Conservation (phyloP, 2,113 vertebrate species). For the Nannospalax galili region DNA sequence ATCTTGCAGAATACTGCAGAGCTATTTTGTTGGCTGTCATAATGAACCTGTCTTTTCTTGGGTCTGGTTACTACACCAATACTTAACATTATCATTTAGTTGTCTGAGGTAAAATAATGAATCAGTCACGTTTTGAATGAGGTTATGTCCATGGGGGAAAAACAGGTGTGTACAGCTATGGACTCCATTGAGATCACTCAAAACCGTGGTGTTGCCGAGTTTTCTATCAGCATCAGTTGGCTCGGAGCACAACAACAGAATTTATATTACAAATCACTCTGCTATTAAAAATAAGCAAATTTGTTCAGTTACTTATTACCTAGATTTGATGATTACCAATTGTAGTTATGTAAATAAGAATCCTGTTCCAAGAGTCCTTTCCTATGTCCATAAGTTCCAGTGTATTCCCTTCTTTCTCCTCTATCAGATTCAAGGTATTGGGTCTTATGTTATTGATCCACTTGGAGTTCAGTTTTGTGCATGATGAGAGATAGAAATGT, state of each 20-base stretch:
- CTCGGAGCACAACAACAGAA: slow-evolving; percentile 2
- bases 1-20: slow-evolving; percentile 48
- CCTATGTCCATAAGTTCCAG: too few relatives aligned
- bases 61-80: background rate
- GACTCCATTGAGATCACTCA: background rate
- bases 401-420: too few relatives aligned
- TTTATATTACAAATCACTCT: background rate
- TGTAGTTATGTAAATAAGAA: background rate
- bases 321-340: background rate
- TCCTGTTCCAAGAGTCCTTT: too few relatives aligned
- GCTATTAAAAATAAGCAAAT: background rate
- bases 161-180: background rate
- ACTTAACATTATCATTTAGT: slow-evolving; percentile 20
- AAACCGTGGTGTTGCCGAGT: background rate
- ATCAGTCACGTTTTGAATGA: slow-evolving; percentile 22
- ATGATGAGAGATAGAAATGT: too few relatives aligned
- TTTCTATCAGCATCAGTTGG: background rate
- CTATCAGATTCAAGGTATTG: too few relatives aligned
- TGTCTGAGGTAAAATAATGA: slow-evolving; percentile 53
- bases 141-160: background rate
- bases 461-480: too few relatives aligned
- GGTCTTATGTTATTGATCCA: too few relatives aligned
- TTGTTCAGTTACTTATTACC: background rate
- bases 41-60: slow-evolving; percentile 42
- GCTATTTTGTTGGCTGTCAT: slow-evolving; percentile 49